Percentiles rank a stretch among this genome's conserved stretches.
These are phyloP conservation scores for Calephelis nemesis DNA, from an alignment of 1,140 invertebrate species.

Conservation along the genomic window DNA sequence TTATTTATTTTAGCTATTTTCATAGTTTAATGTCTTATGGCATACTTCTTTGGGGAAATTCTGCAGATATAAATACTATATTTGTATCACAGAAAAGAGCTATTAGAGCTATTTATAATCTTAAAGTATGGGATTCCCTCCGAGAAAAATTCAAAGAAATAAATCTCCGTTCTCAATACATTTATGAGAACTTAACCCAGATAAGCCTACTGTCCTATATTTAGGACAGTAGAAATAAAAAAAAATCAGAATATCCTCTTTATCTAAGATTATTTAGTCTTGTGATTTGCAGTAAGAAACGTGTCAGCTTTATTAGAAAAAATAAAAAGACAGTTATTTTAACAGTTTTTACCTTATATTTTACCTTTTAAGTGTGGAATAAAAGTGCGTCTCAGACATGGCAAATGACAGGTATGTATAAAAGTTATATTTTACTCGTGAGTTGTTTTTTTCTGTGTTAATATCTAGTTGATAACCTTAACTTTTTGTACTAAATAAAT, in stretches of 20 bases:
- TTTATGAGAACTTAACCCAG: too few relatives aligned
- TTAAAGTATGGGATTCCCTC: too few relatives aligned
- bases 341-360: conserved; percentile 45
- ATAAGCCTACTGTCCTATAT: conserved; percentile 36
- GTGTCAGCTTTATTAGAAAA: conserved; percentile 47
- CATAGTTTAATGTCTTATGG: too few relatives aligned
- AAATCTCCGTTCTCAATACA: too few relatives aligned
- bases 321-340: conserved; percentile 42
- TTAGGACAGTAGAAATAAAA: conserved; percentile 38
- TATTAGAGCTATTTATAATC: too few relatives aligned
- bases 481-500: conserved; percentile 51
- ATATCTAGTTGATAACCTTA: conserved; percentile 48
- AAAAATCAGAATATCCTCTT: conserved; percentile 39
- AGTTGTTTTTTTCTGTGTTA: conserved; percentile 48
- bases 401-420: conserved; percentile 49
- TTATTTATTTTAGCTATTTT: too few relatives aligned
- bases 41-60: too few relatives aligned
- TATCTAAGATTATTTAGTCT: conserved; percentile 43
- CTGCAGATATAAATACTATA: too few relatives aligned
- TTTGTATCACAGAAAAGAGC: too few relatives aligned
- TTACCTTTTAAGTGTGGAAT: conserved; percentile 47
- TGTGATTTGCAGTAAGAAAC: conserved; percentile 39
- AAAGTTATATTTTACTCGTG: conserved; percentile 45
- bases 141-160: too few relatives aligned
- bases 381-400: conserved; percentile 48